Conservation (phyloP, 2,797 vertebrate species). For the Schizopygopsis malacanthus region DNA sequence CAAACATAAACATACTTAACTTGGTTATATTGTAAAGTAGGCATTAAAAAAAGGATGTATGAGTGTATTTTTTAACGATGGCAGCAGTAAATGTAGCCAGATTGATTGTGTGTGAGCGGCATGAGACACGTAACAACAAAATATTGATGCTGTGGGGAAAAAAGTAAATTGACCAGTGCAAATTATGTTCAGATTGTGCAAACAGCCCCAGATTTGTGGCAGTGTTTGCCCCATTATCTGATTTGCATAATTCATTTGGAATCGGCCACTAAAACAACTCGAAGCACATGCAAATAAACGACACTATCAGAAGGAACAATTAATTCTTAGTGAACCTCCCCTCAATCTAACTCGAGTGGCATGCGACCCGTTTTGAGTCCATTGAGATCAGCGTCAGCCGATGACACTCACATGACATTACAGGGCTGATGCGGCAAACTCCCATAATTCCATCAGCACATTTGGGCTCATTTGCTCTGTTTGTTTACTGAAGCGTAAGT, state of each 20-base stretch:
- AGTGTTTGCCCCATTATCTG: slow-evolving; percentile 19
- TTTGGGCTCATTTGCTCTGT: slow-evolving; percentile 26
- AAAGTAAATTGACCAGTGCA: background rate
- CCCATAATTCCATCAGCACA: slow-evolving; percentile 20
- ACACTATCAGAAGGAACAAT: background rate
- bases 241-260: slow-evolving; percentile 22
- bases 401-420: slow-evolving; percentile 13
- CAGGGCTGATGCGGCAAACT: slow-evolving; percentile 12
- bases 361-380: background rate
- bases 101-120: slow-evolving; percentile 9
- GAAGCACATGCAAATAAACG: slow-evolving; percentile 17
- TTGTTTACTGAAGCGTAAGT: slow-evolving; percentile 39
- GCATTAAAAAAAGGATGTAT: background rate
- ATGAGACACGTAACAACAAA: slow-evolving; percentile 22
- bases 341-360: background rate
- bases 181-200: background rate
- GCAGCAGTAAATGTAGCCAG: background rate
- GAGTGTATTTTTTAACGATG: background rate
- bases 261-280: background rate
- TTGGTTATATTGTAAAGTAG: background rate
- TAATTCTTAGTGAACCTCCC: background rate
- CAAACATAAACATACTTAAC: background rate
- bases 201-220: background rate
- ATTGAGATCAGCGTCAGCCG: background rate
- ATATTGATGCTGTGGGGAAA: background rate